Evolutionary conservation across 2,888 invertebrate species (phyloP), one percentile per base, ranked within the genome.

Genomic region (Graphium colonna): DNA sequence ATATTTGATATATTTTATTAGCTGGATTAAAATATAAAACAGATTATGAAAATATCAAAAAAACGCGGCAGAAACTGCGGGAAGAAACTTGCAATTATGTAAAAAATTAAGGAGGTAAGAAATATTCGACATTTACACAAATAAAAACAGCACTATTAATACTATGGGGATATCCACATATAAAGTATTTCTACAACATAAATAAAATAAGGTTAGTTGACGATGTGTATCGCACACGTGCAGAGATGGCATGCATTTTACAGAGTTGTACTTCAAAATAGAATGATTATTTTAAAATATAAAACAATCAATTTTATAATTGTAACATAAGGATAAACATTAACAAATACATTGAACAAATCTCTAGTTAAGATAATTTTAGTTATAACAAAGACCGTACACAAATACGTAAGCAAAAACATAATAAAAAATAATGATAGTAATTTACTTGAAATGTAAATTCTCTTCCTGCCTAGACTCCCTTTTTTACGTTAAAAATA

Each of bases 151-250:
- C n/a, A n/a, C n/a, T n/a, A n/a, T n/a, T n/a, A n/a, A n/a, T n/a
- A n/a, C n/a, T n/a, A n/a, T n/a, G n/a, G n/a, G n/a, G n/a, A n/a
- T n/a, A n/a, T n/a, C n/a, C n/a, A n/a, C n/a, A n/a, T n/a, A n/a
- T 21, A 21, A 21, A 21, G 5, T 21, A 21, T 21, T 21, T 21
- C 21, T 31, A 70, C 70, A 68, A 71, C 68, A 57, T 67, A 70
- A 85, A 85, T 64, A 62, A 66, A 62, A 65, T 64, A 66, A 68
- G 68, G 69, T 71, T 72, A 66, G 60, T 62, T 66, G 67, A 68
- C 66, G 69, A 71, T 66, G 71, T 69, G 59, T 56, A 57, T 64
- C 73, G 73, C 82, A 84, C 84, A 86, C 84, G 85, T 81, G 85
- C 84, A 80, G 70, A 70, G 63, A 56, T 51, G 58, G 57, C 51